phyloP scores from a whole-genome alignment of 2,888 invertebrate species.

The Dorcus parallelipipedus region DNA sequence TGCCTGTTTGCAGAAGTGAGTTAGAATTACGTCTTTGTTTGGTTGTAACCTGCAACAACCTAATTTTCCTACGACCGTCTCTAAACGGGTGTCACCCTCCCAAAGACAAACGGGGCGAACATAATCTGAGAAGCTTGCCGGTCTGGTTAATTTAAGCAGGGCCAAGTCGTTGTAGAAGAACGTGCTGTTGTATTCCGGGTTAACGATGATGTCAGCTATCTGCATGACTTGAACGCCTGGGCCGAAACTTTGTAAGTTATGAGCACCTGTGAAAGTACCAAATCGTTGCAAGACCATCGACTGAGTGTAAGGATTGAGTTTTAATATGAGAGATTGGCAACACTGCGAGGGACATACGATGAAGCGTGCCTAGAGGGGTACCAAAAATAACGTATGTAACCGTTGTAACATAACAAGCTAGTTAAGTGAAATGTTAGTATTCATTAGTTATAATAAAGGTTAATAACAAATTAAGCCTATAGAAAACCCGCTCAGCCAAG shows the following conservation, averaged over 20 bases:
- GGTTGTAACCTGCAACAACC: no score
- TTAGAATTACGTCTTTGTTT: no score
- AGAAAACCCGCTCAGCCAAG: no score
- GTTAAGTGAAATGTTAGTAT: no score
- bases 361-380: no score
- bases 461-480: no score
- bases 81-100: slow-evolving; percentile 31
- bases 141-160: slow-evolving; percentile 33
- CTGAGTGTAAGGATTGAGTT: no score
- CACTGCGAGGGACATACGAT: no score
- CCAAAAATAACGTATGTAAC: no score
- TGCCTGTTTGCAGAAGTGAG: slow-evolving; percentile 34
- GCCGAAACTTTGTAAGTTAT: slow-evolving; percentile 44
- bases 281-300: not conserved
- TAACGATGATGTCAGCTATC: slow-evolving; percentile 36
- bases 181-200: slow-evolving; percentile 38
- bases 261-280: slow-evolving; percentile 32
- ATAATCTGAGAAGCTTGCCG: slow-evolving; percentile 38
- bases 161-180: slow-evolving; percentile 42
- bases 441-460: no score
- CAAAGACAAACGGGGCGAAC: slow-evolving; percentile 45
- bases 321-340: no score
- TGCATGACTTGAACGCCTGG: slow-evolving; percentile 44
- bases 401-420: no score
- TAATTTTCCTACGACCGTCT: slow-evolving; percentile 31